These are phyloP conservation scores for Scaptomyza cyrtandrae DNA, from an alignment of 2,888 invertebrate genomes.

Conservation along the genomic window DNA sequence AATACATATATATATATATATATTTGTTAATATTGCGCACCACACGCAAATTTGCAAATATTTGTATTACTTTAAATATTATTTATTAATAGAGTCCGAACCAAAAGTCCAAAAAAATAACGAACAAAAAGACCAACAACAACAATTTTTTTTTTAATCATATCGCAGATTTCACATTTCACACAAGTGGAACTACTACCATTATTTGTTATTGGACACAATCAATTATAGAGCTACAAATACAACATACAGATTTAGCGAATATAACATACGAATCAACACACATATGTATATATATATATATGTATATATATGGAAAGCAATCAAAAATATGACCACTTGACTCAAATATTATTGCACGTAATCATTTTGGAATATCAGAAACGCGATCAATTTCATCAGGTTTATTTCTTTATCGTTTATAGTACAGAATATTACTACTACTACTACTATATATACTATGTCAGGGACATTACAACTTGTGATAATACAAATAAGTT, in stretches of 20 bases:
- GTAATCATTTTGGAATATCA: constrained; percentile 26
- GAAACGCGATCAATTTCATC: constrained; percentile 13
- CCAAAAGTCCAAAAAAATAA: constrained; percentile 10
- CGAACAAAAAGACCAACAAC: constrained; percentile 7
- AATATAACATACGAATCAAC: not conserved
- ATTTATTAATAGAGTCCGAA: constrained; percentile 35
- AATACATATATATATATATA: not conserved
- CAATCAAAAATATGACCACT: constrained; percentile 34
- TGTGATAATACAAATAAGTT: not conserved
- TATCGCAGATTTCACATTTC: constrained; percentile 37
- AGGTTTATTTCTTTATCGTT: not conserved
- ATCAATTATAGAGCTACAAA: too few species aligned
- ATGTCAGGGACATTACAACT: constrained; percentile 1
- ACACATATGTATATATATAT: not conserved
- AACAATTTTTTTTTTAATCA: constrained; percentile 33
- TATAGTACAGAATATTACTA: too few species aligned
- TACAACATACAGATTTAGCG: constrained; percentile 19
- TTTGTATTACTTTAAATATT: constrained; percentile 43
- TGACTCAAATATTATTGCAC: constrained; percentile 1
- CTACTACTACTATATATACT: not conserved
- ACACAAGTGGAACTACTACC: constrained; percentile 42
- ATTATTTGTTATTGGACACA: constrained; percentile 24
- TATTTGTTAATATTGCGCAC: constrained; percentile 46
- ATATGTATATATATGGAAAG: constrained; percentile 19
- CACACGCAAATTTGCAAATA: constrained; percentile 47